Conservation (phyloP, 2,797 vertebrate species). For the Eospalax fontanierii region DNA sequence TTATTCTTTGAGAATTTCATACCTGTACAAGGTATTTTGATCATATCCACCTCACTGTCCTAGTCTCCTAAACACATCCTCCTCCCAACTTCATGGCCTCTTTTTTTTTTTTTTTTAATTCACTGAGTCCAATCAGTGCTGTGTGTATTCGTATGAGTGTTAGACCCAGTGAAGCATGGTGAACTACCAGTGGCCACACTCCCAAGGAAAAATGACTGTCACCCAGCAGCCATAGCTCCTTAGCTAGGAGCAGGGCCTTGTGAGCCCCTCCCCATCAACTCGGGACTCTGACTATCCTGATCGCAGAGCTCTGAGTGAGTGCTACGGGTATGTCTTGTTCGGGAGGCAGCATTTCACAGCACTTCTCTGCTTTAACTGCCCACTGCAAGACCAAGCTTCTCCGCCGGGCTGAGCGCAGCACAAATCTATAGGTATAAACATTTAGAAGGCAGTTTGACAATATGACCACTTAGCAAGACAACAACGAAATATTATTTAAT, state of each 20-base stretch:
- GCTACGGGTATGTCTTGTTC: not conserved
- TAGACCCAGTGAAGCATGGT: not conserved
- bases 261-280: not conserved
- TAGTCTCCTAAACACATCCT: not conserved
- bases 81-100: no score
- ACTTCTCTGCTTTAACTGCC: not conserved
- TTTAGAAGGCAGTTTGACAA: not conserved
- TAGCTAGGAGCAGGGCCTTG: not conserved
- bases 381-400: not conserved
- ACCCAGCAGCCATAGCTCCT: not conserved
- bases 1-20: no score
- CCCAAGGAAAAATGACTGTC: not conserved
- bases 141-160: not conserved
- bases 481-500: not conserved
- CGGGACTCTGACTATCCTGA: not conserved
- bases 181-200: no score
- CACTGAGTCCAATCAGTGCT: not conserved
- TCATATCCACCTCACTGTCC: not conserved
- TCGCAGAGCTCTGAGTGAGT: not conserved
- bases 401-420: not conserved
- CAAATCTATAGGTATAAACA: not conserved
- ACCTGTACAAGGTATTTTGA: not conserved
- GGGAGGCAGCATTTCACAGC: not conserved
- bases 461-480: not conserved
- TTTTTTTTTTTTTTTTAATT: no score